Base-by-base conservation (phyloP, 35 echinoderm and acorn worm species). In the Heliocidaris tuberculata region DNA sequence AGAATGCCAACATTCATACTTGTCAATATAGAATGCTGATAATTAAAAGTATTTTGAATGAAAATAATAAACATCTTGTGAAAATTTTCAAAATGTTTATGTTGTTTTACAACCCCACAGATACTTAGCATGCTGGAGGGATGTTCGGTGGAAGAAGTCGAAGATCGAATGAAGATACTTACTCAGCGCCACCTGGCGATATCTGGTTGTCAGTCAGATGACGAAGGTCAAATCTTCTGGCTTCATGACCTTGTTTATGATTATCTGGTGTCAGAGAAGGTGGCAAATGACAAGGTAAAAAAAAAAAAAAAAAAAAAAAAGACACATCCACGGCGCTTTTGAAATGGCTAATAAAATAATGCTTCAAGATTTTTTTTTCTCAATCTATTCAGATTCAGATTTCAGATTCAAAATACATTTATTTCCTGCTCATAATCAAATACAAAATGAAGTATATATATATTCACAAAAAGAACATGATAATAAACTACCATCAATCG, bases 121-220 rank as follows among this genome's bases (percentile, higher is more conserved):
- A 59, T 93, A 12, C 91, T 93, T 30, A 59, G 91, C 48, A 93
- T 93, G 91, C 49, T 93, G 91, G 91, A 49, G 50, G 91, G 50
- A 16, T 59, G 91, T 93, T 93, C 47, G 16, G 19, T 11, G 8
- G 91, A 93, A 48, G 91, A 93, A 49, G 30, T 93, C 13, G 91
- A 93, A 93, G 91, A 93, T 31, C n/a, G 48, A 7, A 93, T 93
- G 91, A 93, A 31, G 50, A 59, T 52, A 93, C 47, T 93, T 13
- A 93, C 91, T 24, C 91, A 93, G 32, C 47, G 91, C 6, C 91
- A 93, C 56, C 91, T 93, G 19, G 91, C 91, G n/a, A 93, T 93
- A 3, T 93, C 50, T 19, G 91, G 91, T 49, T 93, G 91, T 30
- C 48, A 93, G 16, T 31, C 91, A 49, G 91, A 93, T 11, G 50